These are phyloP conservation scores for Geodia barretti DNA, from an alignment of 37 sponge, comb jelly and placozoan genomes.

Conservation along the genomic window DNA sequence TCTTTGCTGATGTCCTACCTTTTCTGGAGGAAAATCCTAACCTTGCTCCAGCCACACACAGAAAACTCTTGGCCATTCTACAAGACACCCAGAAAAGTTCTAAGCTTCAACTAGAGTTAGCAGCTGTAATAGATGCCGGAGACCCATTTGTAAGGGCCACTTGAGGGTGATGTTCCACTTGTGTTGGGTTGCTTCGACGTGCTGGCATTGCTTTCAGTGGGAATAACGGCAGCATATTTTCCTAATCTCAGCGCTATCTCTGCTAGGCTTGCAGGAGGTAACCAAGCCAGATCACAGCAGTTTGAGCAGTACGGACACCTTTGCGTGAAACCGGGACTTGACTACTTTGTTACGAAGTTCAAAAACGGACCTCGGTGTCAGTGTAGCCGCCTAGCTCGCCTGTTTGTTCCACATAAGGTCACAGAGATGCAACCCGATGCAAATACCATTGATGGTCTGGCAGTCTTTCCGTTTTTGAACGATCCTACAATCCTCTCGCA, in stretches of 20 bases:
- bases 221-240: not conserved
- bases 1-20: not conserved
- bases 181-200: not conserved
- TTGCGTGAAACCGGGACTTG: not conserved
- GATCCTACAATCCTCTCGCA: not conserved
- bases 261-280: not conserved
- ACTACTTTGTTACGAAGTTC: not conserved
- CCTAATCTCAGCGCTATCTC: not conserved
- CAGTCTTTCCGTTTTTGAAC: not conserved
- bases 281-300: not conserved
- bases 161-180: not conserved
- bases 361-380: not conserved
- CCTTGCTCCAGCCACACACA: not conserved
- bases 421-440: not conserved
- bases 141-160: not conserved
- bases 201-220: not conserved
- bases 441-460: not conserved
- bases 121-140: not conserved
- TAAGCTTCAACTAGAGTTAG: not conserved
- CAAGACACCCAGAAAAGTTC: not conserved
- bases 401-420: not conserved
- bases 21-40: not conserved
- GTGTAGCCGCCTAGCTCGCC: not conserved
- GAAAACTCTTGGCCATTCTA: not conserved
- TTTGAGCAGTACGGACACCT: not conserved